Evolutionary conservation across 1,140 invertebrate species (phyloP), one percentile per base, ranked within the genome.

Genomic region (Gonatopus flavifemur): DNA sequence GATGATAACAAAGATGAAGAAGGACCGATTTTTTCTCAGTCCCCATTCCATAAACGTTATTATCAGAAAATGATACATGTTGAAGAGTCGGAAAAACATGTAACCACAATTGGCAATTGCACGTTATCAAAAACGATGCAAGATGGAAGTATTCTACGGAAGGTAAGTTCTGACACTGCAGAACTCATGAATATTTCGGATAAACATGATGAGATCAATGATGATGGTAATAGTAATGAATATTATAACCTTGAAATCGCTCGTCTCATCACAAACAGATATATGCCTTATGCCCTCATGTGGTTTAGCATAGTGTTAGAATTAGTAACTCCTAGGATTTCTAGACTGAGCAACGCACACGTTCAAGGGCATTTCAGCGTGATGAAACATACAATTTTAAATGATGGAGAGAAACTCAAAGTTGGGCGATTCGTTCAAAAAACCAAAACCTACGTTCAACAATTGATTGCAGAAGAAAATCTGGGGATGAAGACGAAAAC

Each of bases 291-390:
- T 40, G 33, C 40, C 31, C 42, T 43, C n/a, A 44, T 47, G 37
- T 52, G 42, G 42, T 39, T 43, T 10, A 33, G 41, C 9, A 24
- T 52, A 21, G 25, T 47, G 28, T 52, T 52, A 32, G 21, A 44
- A 22, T 15, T 31, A 18, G 21, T 46, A 16, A 20, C 13, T 13
- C 41, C 20, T 21, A 52, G 15, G 6, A 22, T 52, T n/a, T 24
- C 42, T 12, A 37, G 50, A 46, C 24, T 52, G 16, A 52, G 50
- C 31, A 52, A 52, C 25, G 50, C 50, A 30, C 45, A 52, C 30
- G 33, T 28, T 10, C 41, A 52, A 38, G 45, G 49, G 28, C 30
- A 38, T 25, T 45, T 45, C 22, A 39, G 33, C 13, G 35, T 46
- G 13, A 10, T 46, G 12, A 52, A 52, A 25, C 28, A 46, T 12